Conservation (phyloP, 2,888 invertebrate genomes). For the Diadegma fenestrale region DNA sequence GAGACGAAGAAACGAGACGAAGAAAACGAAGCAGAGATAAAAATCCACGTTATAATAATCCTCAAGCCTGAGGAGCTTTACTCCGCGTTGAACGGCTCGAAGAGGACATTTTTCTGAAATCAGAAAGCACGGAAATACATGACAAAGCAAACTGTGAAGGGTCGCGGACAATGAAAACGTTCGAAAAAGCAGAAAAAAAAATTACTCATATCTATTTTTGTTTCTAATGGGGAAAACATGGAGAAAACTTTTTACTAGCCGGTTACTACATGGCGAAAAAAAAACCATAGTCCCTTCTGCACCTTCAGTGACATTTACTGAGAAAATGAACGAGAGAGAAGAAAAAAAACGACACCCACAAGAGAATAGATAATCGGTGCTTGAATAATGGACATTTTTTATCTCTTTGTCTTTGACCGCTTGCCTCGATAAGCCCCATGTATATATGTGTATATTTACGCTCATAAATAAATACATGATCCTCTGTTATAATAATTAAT, state of each 20-base stretch:
- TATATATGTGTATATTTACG: background rate
- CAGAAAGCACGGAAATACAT: slow-evolving; percentile 20
- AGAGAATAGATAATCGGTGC: slow-evolving; percentile 27
- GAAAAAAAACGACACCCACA: background rate
- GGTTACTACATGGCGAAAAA: background rate
- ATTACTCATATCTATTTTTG: background rate
- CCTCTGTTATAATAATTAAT: slow-evolving; percentile 46
- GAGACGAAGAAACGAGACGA: background rate
- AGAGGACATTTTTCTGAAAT: slow-evolving; percentile 27
- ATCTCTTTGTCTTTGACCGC: slow-evolving; percentile 5
- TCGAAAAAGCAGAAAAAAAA: background rate
- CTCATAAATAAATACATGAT: slow-evolving; percentile 4
- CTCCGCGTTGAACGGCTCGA: slow-evolving; percentile 14
- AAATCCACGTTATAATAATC: slow-evolving; percentile 36
- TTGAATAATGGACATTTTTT: slow-evolving; percentile 36
- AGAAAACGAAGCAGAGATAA: background rate
- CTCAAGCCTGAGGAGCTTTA: slow-evolving; percentile 7
- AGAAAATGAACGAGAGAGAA: background rate
- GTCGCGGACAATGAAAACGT: background rate
- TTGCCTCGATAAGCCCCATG: background rate
- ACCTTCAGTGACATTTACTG: slow-evolving; percentile 31
- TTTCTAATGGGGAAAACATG: background rate
- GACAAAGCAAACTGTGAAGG: background rate
- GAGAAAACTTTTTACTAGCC: background rate
- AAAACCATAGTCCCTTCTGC: slow-evolving; percentile 2